Conservation (phyloP, 1,140 invertebrate species). For the Adoxophyes honmai region DNA sequence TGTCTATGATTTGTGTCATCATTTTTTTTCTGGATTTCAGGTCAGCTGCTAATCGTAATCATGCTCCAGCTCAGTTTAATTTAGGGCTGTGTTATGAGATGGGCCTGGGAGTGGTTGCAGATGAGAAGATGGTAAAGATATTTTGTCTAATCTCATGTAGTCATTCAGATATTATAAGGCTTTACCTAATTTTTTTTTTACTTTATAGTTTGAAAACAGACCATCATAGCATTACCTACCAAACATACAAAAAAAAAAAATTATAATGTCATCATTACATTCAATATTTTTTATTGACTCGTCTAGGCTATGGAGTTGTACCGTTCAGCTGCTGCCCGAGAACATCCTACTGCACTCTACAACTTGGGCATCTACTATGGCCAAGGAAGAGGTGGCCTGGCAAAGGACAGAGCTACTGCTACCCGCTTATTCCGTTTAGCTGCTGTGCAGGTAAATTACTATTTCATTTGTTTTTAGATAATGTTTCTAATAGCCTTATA, state of each 20-base stretch:
- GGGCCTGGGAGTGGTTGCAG: slow-evolving; percentile 78
- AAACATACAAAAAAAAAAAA: too few relatives aligned
- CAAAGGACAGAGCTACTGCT: slow-evolving; percentile 65
- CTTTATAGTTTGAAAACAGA: slow-evolving; percentile 6
- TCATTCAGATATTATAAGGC: not conserved
- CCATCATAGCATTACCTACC: too few relatives aligned
- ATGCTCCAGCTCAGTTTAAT: slow-evolving; percentile 80
- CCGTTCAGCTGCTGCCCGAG: slow-evolving; percentile 75
- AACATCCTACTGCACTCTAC: slow-evolving; percentile 80
- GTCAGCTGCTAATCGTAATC: slow-evolving; percentile 75
- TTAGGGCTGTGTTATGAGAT: slow-evolving; percentile 80
- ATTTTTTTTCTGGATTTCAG: slow-evolving; percentile 47
- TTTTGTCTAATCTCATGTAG: not conserved
- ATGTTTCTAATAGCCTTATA: too few relatives aligned
- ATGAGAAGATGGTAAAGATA: slow-evolving; percentile 75
- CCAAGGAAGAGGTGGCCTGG: slow-evolving; percentile 79
- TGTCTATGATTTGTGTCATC: slow-evolving; percentile 4
- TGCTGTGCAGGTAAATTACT: slow-evolving; percentile 60
- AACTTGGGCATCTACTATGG: slow-evolving; percentile 82
- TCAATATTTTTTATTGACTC: too few relatives aligned
- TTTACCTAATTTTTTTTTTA: too few relatives aligned
- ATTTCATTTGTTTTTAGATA: too few relatives aligned
- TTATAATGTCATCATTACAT: slow-evolving; percentile 26
- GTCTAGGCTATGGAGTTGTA: slow-evolving; percentile 80
- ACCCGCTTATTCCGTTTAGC: slow-evolving; percentile 75